These are phyloP conservation scores for Scaptomyza cyrtandrae DNA, from an alignment of 2,888 invertebrate species.

Conservation along the genomic window DNA sequence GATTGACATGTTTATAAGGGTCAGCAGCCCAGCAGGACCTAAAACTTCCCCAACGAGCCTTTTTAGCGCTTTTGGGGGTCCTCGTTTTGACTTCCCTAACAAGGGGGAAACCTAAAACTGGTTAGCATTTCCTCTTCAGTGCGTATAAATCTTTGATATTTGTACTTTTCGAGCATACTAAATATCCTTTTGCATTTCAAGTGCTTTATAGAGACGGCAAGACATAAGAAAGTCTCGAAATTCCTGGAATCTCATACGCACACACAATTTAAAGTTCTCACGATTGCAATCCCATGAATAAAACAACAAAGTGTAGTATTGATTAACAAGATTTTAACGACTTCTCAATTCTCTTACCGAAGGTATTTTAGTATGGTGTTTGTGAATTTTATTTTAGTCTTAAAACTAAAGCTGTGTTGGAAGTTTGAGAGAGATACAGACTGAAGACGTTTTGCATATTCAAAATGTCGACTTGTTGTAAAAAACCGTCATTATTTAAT, in stretches of 20 bases:
- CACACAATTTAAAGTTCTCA: conserved; percentile 79
- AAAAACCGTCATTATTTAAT: no score
- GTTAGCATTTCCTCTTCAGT: conserved; percentile 13
- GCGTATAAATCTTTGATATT: conserved; percentile 73
- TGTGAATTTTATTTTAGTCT: no score
- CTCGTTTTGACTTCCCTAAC: conserved; percentile 11
- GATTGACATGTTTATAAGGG: conserved; percentile 81
- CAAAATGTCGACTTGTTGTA: no score
- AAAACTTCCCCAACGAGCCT: conserved; percentile 22
- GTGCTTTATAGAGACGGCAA: conserved; percentile 46
- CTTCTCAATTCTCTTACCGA: conserved; percentile 21
- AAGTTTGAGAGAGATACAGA: not conserved
- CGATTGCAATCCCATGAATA: conserved; percentile 68
- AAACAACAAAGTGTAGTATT: conserved; percentile 51
- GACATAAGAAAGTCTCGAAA: conserved; percentile 20
- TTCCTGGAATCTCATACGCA: conserved; percentile 64
- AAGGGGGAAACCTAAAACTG: conserved; percentile 58
- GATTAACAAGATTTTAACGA: not conserved
- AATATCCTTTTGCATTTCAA: conserved; percentile 69
- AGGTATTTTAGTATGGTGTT: no score
- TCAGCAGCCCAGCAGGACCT: conserved; percentile 47
- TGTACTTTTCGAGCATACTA: conserved; percentile 64
- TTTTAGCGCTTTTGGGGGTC: conserved; percentile 6
- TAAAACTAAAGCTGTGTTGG: not conserved
- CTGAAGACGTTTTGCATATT: not conserved